Evolutionary conservation across 2,113 vertebrate genomes (phyloP), one percentile per base, ranked within the genome.

Genomic region (Lethenteron reissneri): DNA sequence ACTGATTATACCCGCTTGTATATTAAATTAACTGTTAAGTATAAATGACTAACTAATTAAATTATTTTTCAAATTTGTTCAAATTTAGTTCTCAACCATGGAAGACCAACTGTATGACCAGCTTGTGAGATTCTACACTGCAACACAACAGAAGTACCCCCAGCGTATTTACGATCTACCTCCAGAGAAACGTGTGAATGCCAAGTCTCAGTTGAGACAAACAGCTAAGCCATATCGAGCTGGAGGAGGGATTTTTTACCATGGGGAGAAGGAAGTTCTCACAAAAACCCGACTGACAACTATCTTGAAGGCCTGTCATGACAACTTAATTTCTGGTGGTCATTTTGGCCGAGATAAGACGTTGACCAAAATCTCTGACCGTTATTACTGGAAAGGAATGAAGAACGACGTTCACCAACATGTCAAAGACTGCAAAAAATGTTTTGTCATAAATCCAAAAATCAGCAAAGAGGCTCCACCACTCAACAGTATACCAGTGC

Each of bases 291-390:
- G 17, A 14, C 13, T 64, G 60, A 14, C 60, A 14, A 64, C 13
- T 17, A 64, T 64, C 17, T 64, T 64, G 60, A 64, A 64, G 60
- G 60, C 60, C 60, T 14, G 60, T 64, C 60, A 64, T 64, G 60
- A 64, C 17, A 64, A 64, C 17, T 17, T 17, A 64, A 17, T 17
- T 14, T 14, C 60, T 14, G 60, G 60, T 14, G 60, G 60, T 14
- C 60, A 64, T 17, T 64, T 64, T 64, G 13, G 60, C 60, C 13
- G 60, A 64, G 60, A 64, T 64, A 64, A 64, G 17, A 64, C 60
- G 13, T 64, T 64, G 60, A 17, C 13, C 17, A 64, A 64, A 64
- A 4, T 64, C 13, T 64, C 60, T 64, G 13, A 64, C 13, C 60
- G 60, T 14, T 64, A 64, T 64, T 64, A 64, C 60, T 64, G 60